Evolutionary conservation across 2,888 invertebrate species (phyloP).

Genomic region (Oxytorus armatus): DNA sequence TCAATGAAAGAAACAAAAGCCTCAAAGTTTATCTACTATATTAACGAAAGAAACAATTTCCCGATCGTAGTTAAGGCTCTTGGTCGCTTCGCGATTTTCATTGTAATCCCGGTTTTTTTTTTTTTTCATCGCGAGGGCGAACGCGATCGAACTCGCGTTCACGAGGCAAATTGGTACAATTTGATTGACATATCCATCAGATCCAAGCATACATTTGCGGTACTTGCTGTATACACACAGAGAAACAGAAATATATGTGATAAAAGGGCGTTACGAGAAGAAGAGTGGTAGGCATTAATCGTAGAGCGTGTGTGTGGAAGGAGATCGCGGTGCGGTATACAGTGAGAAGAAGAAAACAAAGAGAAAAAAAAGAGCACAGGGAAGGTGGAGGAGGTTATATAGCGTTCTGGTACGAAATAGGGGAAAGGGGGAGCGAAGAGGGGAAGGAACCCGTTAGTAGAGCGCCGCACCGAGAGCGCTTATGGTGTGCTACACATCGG

Average conservation of each 20-base stretch:
- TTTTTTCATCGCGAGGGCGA: too few relatives aligned
- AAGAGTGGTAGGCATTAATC: conserved; percentile 68
- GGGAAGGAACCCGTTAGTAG: conserved; percentile 81
- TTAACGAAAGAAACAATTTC: too few relatives aligned
- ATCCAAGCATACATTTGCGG: background rate
- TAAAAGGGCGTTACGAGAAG: conserved; percentile 67
- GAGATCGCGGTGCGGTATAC: conserved; percentile 44
- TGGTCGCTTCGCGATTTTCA: too few relatives aligned
- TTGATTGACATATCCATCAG: conserved; percentile 1
- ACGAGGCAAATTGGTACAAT: too few relatives aligned
- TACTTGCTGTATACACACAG: background rate
- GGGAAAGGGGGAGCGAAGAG: conserved; percentile 71
- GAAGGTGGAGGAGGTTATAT: conserved; percentile 56
- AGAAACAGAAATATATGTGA: conserved; percentile 18
- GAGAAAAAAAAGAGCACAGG: background rate
- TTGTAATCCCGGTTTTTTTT: too few relatives aligned
- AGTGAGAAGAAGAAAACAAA: conserved; percentile 27
- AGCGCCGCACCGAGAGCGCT: conserved; percentile 74
- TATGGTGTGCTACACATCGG: conserved; percentile 63
- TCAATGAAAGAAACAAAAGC: too few relatives aligned
- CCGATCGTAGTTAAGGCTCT: too few relatives aligned
- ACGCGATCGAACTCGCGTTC: too few relatives aligned
- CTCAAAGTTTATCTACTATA: too few relatives aligned
- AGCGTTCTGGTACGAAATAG: conserved; percentile 55
- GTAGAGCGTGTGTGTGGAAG: conserved; percentile 37